phyloP scores from a whole-genome alignment of 2,113 vertebrate genomes.

The Poicephalus meyeri region DNA sequence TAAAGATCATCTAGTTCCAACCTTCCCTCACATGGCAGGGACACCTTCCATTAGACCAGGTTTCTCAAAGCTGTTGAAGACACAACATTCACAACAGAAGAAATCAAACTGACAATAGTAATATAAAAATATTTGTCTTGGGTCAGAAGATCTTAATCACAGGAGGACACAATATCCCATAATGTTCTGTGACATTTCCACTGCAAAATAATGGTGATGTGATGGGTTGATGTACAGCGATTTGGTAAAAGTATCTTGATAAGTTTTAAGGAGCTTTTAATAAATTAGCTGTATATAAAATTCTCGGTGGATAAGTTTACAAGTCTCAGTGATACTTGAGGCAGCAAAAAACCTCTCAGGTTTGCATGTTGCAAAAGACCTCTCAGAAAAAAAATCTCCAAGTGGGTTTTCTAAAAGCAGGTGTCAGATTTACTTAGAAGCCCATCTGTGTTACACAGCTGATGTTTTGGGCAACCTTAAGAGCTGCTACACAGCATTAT shows the following conservation, averaged over 20 bases:
- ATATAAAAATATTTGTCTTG: background rate
- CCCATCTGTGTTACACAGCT: background rate
- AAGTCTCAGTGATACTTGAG: background rate
- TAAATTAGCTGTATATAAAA: background rate
- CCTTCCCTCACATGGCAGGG: background rate
- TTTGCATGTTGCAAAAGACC: background rate
- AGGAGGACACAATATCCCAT: background rate
- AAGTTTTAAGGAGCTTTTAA: background rate
- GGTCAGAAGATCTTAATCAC: background rate
- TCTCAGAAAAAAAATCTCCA: background rate
- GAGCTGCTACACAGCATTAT: background rate
- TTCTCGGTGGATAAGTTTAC: background rate
- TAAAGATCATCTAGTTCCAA: background rate
- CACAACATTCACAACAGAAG: background rate
- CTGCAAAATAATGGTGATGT: background rate
- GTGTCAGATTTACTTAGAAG: background rate
- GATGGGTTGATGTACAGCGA: background rate
- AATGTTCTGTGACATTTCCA: background rate
- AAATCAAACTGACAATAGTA: background rate
- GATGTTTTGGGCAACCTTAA: background rate
- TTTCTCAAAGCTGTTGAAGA: background rate
- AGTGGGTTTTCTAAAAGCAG: background rate
- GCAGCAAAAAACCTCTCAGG: background rate
- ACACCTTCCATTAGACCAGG: background rate
- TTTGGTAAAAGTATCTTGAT: background rate